Evolutionary conservation across 2,888 invertebrate genomes (phyloP).

Genomic region (Sepiola atlantica): DNA sequence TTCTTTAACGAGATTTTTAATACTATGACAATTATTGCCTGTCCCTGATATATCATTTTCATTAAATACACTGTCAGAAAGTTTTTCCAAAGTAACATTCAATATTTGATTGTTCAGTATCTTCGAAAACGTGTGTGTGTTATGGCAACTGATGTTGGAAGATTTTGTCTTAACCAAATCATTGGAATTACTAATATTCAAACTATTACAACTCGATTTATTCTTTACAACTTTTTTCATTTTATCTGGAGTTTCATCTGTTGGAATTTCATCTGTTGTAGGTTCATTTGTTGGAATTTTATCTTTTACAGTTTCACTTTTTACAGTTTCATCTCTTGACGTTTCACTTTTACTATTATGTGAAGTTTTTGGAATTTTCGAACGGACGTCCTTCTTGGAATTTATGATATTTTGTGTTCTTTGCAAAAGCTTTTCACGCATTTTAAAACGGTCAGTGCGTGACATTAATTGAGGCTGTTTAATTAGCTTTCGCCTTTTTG

Average conservation of each 20-base stretch:
- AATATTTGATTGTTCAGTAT: constrained; percentile 2
- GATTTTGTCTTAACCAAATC: neutral
- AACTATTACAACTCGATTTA: neutral
- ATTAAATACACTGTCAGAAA: neutral
- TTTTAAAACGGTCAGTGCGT: neutral
- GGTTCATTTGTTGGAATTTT: neutral
- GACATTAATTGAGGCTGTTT: neutral
- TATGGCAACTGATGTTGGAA: neutral
- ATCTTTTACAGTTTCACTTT: neutral
- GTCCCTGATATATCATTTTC: neutral
- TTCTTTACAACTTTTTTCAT: neutral
- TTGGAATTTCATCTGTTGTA: neutral
- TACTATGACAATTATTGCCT: neutral
- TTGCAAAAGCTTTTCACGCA: neutral
- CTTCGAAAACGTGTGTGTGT: neutral
- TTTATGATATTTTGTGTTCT: neutral
- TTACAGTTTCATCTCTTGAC: neutral
- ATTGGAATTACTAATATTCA: neutral
- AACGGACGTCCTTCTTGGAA: neutral
- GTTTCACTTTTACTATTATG: neutral
- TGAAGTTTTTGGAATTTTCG: neutral
- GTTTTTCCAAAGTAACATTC: neutral
- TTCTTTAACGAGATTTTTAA: neutral
- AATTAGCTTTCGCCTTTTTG: neutral
- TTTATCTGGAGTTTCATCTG: neutral